These are phyloP conservation scores for Diabrotica undecimpunctata DNA, from an alignment of 1,140 invertebrate genomes.

Conservation along the genomic window DNA sequence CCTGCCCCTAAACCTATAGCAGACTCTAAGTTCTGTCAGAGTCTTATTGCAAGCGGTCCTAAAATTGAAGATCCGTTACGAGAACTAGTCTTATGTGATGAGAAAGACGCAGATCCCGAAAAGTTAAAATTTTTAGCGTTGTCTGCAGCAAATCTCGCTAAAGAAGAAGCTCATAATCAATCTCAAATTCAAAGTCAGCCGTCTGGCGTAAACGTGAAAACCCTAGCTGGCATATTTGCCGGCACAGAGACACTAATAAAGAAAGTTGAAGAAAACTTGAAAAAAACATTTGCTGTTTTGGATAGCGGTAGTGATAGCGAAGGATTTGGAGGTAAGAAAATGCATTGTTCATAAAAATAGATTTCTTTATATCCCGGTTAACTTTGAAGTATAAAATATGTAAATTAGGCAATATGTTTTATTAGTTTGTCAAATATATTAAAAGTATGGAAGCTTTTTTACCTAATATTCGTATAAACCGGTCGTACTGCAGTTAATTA, in stretches of 20 bases:
- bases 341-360: background rate
- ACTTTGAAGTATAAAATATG: no score
- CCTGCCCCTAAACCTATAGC: background rate
- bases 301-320: conserved; percentile 66
- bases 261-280: conserved; percentile 50
- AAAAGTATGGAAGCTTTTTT: no score
- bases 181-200: background rate
- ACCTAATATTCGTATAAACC: no score
- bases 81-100: conserved; percentile 53
- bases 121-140: conserved; percentile 51
- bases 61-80: conserved; percentile 51
- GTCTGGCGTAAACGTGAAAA: conserved; percentile 35
- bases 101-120: conserved; percentile 44
- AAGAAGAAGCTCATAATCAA: conserved; percentile 6
- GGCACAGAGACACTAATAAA: conserved; percentile 43
- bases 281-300: conserved; percentile 50
- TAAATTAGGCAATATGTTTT: no score
- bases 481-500: no score
- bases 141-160: conserved; percentile 46
- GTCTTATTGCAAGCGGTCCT: background rate
- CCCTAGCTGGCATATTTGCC: conserved; percentile 44
- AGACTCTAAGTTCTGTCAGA: background rate
- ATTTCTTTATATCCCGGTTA: background rate
- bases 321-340: conserved; percentile 50
- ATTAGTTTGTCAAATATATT: no score